Conservation (phyloP, 2,797 vertebrate species). For the Petrocephalus schoutedeni region DNA sequence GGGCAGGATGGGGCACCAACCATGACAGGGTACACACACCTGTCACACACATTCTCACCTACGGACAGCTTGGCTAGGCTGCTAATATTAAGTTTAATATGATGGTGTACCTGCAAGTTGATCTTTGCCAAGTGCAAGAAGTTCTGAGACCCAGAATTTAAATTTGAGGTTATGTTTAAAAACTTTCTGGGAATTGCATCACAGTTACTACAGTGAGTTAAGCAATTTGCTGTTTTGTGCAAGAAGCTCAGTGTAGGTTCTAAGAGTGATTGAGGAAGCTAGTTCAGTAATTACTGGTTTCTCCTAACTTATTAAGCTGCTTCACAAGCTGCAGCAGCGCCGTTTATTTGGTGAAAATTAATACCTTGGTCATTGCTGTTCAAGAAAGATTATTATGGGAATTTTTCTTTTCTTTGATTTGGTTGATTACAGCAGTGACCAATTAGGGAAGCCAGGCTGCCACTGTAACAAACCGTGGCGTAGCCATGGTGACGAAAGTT, state of each 20-base stretch:
- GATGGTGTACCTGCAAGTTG: not conserved
- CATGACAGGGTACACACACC: not conserved
- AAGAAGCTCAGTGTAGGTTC: not conserved
- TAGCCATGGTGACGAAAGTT: conserved; percentile 9
- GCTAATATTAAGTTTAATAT: not conserved
- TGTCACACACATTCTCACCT: not conserved
- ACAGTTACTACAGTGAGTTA: not conserved
- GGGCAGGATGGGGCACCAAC: not conserved
- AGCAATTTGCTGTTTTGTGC: not conserved
- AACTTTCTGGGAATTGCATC: not conserved
- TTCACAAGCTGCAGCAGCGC: not conserved
- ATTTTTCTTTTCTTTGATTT: not conserved
- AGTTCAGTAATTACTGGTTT: conserved; percentile 7
- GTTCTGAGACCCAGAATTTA: not conserved
- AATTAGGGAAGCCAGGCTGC: not conserved
- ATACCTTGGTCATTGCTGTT: not conserved
- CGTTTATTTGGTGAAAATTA: not conserved
- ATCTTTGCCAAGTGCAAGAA: conserved; percentile 1
- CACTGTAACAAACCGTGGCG: not conserved
- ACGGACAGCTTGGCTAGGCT: not conserved
- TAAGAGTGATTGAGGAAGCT: not conserved
- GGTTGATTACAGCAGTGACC: not conserved
- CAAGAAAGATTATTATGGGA: not conserved
- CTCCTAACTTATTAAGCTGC: not conserved
- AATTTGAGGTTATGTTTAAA: not conserved